Base-by-base conservation (phyloP, 2,113 vertebrate species). In the Proterorhinus semilunaris region DNA sequence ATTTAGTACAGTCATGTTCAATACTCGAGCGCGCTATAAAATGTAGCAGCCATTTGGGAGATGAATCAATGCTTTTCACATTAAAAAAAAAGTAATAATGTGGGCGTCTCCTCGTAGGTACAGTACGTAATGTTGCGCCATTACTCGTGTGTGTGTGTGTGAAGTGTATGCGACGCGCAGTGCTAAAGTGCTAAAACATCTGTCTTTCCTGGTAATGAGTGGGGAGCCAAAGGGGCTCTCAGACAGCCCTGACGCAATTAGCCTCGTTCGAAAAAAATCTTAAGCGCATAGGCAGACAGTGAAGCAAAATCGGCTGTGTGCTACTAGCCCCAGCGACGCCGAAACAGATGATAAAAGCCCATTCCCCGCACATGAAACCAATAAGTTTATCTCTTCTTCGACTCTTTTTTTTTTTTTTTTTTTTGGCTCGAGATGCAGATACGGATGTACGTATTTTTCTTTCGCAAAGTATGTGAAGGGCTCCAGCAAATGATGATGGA, bases 171-270 rank as follows among this genome's bases (percentile, higher is more conserved):
- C 10, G 2, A 16, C 52, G 21, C 65, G 75, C 57, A 72, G 69
- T 10, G 49, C 17, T 27, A 27, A 27, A 87, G 73, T 84, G 77
- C 77, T 79, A 78, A 84, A 89, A 89, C 91, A 91, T 91, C 86
- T 89, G 89, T 88, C 83, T 85, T 76, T 86, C 72, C 74, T 73
- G 71, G 75, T 89, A 90, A 90, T 90, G 87, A 86, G 76, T 43
- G 16, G 82, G 78, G 78, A 86, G 84, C 77, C 66, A 36, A 68
- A 62, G 52, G 83, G 69, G 63, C 78, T 74, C 81, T 78, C 70
- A 79, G 82, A 85, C 76, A 80, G 78, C 76, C 83, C 66, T 61
- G 72, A 83, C 50, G 59, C 85, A 86, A 78, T 89, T 84, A 86
- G 76, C 63, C 77, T 76, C 13, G n/a, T 86, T 86, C 72, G 78